Evolutionary conservation across 2,888 invertebrate species (phyloP).

Genomic region (Drosophila kuntzei): DNA sequence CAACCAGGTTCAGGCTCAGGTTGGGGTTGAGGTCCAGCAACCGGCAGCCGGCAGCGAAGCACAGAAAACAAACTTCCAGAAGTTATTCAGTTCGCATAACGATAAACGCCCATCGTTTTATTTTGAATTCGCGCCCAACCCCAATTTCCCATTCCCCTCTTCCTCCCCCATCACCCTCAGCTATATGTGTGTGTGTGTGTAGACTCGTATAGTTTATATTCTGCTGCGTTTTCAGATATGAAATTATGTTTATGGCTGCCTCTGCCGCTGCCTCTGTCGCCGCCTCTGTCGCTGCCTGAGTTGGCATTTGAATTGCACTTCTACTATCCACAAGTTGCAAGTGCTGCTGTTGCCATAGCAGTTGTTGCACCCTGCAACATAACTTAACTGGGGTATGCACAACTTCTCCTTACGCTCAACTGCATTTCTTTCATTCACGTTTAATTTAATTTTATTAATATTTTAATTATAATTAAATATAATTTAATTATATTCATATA

Average conservation of each 20-base stretch:
- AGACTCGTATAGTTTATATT: slow-evolving; percentile 61
- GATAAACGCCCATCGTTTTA: slow-evolving; percentile 82
- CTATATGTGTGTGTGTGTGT: slow-evolving; percentile 19
- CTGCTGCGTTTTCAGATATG: slow-evolving; percentile 75
- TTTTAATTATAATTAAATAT: not conserved
- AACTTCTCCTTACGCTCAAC: not conserved
- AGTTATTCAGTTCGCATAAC: slow-evolving; percentile 83
- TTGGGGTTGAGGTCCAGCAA: slow-evolving; percentile 20
- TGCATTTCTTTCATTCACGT: not conserved
- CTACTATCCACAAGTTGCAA: slow-evolving; percentile 74
- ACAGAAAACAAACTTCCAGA: slow-evolving; percentile 81
- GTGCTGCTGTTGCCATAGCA: slow-evolving; percentile 42
- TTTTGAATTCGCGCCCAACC: slow-evolving; percentile 68
- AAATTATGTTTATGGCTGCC: slow-evolving; percentile 76
- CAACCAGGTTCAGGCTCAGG: slow-evolving; percentile 53
- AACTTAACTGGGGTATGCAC: not conserved
- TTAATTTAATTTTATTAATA: not conserved
- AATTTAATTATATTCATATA: not conserved
- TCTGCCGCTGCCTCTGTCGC: slow-evolving; percentile 12
- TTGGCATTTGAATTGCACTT: slow-evolving; percentile 75
- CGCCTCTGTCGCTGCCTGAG: slow-evolving; percentile 15
- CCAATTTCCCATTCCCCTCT: slow-evolving; percentile 10
- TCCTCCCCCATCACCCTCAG: not conserved
- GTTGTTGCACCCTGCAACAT: slow-evolving; percentile 20
- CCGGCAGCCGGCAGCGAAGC: slow-evolving; percentile 26